Base-by-base conservation (phyloP, 1,140 invertebrate genomes). In the Dinoponera quadriceps region DNA sequence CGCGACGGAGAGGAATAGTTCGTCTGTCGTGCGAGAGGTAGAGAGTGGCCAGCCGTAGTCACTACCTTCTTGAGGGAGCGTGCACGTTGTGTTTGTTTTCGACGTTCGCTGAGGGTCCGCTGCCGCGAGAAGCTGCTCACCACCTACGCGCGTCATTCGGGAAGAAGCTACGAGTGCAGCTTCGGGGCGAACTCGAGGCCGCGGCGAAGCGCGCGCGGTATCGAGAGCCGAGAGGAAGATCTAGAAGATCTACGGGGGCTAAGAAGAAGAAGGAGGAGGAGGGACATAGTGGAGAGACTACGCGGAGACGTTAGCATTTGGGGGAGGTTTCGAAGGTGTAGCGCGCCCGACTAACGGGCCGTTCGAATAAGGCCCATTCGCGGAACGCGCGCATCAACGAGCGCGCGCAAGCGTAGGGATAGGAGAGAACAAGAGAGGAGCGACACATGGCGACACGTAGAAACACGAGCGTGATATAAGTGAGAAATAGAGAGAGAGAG, bases 1-100 rank as follows among this genome's bases (percentile, higher is more conserved):
- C 59, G 85, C 65, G 84, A 86, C 84, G 55, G 13, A 66, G 74
- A 71, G 51, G 44, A 72, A 85, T 51, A 59, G 44, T 59, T 75
- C 38, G 38, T 25, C 69, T 85, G 63, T 65, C 83, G 77, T 44
- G 38, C 11, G 38, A 44, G 38, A 44, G 38, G 38, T 0, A 59
- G 33, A 55, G 25, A 74, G 80, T 66, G 54, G 48, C 48, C 65
- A 71, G 29, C 57, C 75, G 33, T 80, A 71, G 33, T 78, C 33
- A 11, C 63, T 44, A 27, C 63, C 22, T 69, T 57, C 18, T n/a
- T 33, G 63, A 44, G 27, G 54, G 44, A 78, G 22, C 22, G 75
- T n/a, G 81, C 60, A 59, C 38, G 71, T 73, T 27, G 74, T 33
- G 33, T 27, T 73, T 62, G 44, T 62, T 49, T 14, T 22, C 57